Percentiles rank a stretch among this genome's conserved stretches.
phyloP scores from a whole-genome alignment of 2,888 invertebrate genomes.

The Polylopha cassiicola region DNA sequence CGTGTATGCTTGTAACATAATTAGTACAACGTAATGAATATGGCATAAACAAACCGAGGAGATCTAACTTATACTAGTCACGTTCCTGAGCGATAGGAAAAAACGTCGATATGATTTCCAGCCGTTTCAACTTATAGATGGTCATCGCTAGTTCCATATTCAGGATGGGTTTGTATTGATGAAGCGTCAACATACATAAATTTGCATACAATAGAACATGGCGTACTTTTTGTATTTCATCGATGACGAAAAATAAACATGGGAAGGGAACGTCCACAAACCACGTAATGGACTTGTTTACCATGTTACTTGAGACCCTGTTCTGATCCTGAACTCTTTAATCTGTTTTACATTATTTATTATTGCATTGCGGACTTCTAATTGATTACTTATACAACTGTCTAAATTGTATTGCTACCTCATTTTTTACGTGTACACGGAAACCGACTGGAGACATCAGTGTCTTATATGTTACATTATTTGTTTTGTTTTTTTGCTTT shows the following conservation, averaged over 20 bases:
- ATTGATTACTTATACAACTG: too few species aligned
- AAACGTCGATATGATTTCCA: not conserved
- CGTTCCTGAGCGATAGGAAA: not conserved
- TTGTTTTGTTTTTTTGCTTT: too few species aligned
- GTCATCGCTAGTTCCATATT: constrained; percentile 10
- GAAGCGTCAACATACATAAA: constrained; percentile 14
- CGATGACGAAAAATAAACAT: constrained; percentile 17
- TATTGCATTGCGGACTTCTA: too few species aligned
- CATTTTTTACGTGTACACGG: too few species aligned
- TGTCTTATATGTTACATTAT: too few species aligned
- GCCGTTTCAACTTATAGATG: constrained; percentile 2
- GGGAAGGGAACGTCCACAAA: constrained; percentile 12
- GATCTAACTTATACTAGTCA: too few species aligned
- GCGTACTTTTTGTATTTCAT: constrained; percentile 9
- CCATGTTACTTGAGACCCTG: too few species aligned
- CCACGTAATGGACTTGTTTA: constrained; percentile 15
- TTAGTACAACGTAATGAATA: constrained; percentile 9
- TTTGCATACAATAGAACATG: constrained; percentile 19
- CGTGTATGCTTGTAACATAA: constrained; percentile 13
- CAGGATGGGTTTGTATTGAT: constrained; percentile 5
- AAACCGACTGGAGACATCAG: too few species aligned
- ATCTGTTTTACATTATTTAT: too few species aligned
- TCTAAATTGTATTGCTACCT: too few species aligned
- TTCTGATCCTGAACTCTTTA: too few species aligned
- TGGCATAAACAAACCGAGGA: not conserved